Percentiles rank a stretch among this genome's conserved stretches.
Conservation (phyloP, 2,888 invertebrate genomes). For the Philhelius pedissequus region DNA sequence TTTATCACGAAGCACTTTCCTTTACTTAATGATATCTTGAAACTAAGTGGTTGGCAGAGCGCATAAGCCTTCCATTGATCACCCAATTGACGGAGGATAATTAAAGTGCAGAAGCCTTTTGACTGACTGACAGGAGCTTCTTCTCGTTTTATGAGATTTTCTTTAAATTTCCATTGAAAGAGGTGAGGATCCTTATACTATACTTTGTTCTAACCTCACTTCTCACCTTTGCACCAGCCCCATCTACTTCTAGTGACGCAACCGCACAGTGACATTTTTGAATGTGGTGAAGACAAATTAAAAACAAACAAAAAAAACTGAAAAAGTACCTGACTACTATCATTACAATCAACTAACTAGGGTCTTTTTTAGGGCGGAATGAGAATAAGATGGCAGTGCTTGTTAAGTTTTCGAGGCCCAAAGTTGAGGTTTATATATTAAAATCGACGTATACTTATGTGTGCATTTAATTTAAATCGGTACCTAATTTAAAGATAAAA, state of each 20-base stretch:
- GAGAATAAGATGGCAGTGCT: too few relatives aligned
- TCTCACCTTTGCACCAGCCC: background rate
- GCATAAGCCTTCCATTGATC: constrained; percentile 36
- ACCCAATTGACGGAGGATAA: constrained; percentile 30
- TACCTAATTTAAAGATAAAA: too few relatives aligned
- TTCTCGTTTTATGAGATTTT: background rate
- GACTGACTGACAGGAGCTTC: background rate
- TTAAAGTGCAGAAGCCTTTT: constrained; percentile 17
- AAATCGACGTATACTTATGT: too few relatives aligned
- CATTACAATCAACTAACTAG: too few relatives aligned
- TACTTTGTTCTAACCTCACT: background rate
- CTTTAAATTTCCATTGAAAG: background rate
- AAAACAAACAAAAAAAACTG: background rate
- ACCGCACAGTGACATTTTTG: background rate
- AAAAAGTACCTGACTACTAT: too few relatives aligned
- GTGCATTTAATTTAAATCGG: too few relatives aligned
- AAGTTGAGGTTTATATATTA: too few relatives aligned
- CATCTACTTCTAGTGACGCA: background rate
- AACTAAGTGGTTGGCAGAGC: background rate
- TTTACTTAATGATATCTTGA: constrained; percentile 16
- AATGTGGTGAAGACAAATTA: constrained; percentile 3
- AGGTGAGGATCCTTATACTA: background rate
- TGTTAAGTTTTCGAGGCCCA: too few relatives aligned
- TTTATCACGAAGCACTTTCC: constrained; percentile 21
- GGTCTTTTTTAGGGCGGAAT: too few relatives aligned